Conservation (phyloP, 2,113 vertebrate species). For the Arvicanthis niloticus region DNA sequence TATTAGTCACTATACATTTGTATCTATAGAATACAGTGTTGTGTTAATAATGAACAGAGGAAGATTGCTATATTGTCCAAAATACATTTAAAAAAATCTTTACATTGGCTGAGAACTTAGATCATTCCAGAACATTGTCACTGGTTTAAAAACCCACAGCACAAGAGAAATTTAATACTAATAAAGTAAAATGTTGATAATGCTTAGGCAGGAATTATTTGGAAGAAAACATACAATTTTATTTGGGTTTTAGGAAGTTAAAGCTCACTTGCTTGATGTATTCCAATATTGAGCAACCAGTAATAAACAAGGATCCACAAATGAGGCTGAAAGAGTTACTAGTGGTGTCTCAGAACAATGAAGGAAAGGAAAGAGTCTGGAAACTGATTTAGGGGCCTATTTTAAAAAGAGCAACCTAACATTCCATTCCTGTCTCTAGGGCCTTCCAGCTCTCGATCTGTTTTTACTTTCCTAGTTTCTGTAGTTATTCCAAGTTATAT, state of each 20-base stretch:
- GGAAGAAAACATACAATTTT: not conserved
- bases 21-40: not conserved
- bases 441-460: not conserved
- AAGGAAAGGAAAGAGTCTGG: not conserved
- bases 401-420: not conserved
- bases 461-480: not conserved
- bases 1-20: not conserved
- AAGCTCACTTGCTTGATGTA: not conserved
- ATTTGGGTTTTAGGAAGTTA: not conserved
- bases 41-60: constrained; percentile 17
- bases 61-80: not conserved
- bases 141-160: not conserved
- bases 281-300: not conserved
- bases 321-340: not conserved
- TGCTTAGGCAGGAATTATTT: not conserved
- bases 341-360: not conserved
- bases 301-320: not conserved
- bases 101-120: not conserved
- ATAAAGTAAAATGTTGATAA: not conserved
- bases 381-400: too few species aligned
- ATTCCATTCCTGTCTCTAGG: not conserved
- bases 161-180: constrained; percentile 35
- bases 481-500: not conserved
- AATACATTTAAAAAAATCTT: not conserved
- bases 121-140: not conserved